These are phyloP conservation scores for Etia nguti DNA, from an alignment of 2,113 vertebrate species.

Conservation along the genomic window DNA sequence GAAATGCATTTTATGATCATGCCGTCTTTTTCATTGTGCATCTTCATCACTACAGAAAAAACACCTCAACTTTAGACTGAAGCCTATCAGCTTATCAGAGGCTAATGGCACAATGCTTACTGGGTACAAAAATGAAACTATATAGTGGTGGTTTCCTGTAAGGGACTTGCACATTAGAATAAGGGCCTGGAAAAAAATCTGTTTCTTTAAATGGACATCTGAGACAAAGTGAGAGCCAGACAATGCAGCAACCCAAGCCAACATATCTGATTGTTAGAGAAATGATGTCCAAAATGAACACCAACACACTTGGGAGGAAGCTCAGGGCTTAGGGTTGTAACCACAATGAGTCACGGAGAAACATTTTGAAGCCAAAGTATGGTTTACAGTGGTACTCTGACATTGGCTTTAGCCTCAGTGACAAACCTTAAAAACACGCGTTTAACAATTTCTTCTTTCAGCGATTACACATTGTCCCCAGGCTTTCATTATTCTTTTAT, in stretches of 20 bases:
- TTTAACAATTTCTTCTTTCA: background rate
- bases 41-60: background rate
- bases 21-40: background rate
- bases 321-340: background rate
- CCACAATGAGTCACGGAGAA: background rate
- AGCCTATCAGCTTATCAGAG: background rate
- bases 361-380: background rate
- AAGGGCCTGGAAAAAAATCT: background rate
- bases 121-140: background rate
- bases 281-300: background rate
- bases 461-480: background rate
- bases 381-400: background rate
- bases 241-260: background rate
- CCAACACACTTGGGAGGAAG: background rate
- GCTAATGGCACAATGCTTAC: background rate
- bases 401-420: background rate
- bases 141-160: background rate
- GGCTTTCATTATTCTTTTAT: background rate
- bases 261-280: background rate
- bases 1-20: background rate
- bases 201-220: background rate
- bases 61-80: background rate
- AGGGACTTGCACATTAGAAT: background rate
- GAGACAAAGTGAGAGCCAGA: background rate
- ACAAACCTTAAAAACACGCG: background rate